Evolutionary conservation across 2,888 invertebrate species (phyloP), one percentile per base, ranked within the genome.

Genomic region (Acleris laterana): DNA sequence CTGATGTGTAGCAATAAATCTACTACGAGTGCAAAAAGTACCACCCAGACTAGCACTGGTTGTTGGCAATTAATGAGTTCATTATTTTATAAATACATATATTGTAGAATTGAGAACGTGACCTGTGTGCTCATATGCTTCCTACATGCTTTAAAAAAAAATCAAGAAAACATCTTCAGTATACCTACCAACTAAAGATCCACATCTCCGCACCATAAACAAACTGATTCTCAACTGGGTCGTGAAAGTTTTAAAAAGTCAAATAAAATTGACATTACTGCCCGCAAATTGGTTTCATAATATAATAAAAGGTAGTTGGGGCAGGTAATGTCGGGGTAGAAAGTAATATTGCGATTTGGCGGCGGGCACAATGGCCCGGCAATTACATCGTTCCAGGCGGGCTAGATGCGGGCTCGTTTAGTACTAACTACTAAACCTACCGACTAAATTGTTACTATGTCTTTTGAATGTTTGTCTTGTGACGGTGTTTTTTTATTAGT

Each of bases 341-440:
- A 78, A 75, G 75, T 78, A 79, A 82, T 83, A 80, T 76, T 78
- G 74, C 80, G 80, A 80, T 85, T 78, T 70, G 73, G 71, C 74
- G 73, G 74, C 80, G 74, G 79, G 77, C 74, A 84, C 83, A 85
- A 87, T 85, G 72, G 83, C 70, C 68, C 70, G 71, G 80, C 83
- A 85, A 87, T 88, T 87, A 85, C 82, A 80, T 72, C 78, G 79
- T 82, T 80, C 77, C 28, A 44, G 44, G 25, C 49, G 19, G 17
- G 20, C n/a, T 53, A 11, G 53, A n/a, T 9, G 60, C 3, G 6
- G 16, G 60, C 44, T 50, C 60, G 56, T 46, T 60, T 44, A 17
- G 38, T 48, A 25, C 19, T 46, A 7, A 25, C 6, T 25, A 6
- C 46, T 17, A 17, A 44, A 44, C 44, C 16, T 6, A n/a, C n/a